Evolutionary conservation across 1,140 invertebrate genomes (phyloP), one percentile per base, ranked within the genome.

Genomic region (Bombyx mandarina): DNA sequence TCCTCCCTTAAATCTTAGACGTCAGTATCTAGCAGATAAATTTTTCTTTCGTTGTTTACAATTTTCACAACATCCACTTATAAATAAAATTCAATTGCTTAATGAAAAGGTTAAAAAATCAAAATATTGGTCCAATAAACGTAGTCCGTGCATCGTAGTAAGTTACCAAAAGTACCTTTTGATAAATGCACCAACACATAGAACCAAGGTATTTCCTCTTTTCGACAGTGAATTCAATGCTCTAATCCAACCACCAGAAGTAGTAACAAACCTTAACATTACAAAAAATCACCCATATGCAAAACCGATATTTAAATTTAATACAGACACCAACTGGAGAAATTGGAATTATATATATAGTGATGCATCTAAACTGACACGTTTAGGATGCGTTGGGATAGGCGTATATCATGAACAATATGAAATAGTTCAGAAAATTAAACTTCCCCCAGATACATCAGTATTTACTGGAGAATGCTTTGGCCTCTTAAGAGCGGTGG

Each of bases 11-110:
- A 26, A 60, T 35, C 8, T 65, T 8, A 47, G 68, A 44, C 45
- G 61, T 52, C 63, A 67, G 57, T 65, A 61, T 51, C 52, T 65
- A 8, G 52, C 60, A 9, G 60, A 70, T 54, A 67, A 57, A 43
- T 70, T 57, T 52, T 26, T 67, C 8, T 65, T 60, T 47, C 56
- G 56, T 58, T 35, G 43, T 3, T 3, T 50, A 35, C 62, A 61
- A 61, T 53, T 52, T 49, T 12, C 47, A 9, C 45, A 45, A n/a
- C 63, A 65, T 52, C 55, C 55, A 22, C 47, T 68, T 3, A 46
- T 61, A 18, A 43, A 12, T 43, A 53, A 50, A 18, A 6, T 48
- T n/a, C 10, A 48, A 48, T 48, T 18, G 5, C 9, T 48, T n/a
- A n/a, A n/a, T n/a, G n/a, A n/a, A n/a, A n/a, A n/a, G n/a, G n/a